A percentile compares a stretch with the other conserved stretches of the same genome.
Conservation (phyloP, 2,113 vertebrate genomes). For the Cheirogaleus medius region DNA sequence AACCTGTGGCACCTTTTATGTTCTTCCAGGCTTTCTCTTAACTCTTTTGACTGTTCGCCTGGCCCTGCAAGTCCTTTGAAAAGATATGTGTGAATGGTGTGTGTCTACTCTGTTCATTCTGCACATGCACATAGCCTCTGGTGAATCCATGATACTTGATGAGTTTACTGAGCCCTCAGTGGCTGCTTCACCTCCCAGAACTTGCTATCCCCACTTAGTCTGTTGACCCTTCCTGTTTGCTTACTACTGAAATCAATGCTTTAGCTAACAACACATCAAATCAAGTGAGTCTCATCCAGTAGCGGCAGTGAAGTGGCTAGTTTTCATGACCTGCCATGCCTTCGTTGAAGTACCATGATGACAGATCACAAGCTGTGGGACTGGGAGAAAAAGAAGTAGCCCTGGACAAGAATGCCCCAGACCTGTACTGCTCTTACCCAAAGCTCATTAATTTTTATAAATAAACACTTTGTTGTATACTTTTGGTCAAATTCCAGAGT, state of each 20-base stretch:
- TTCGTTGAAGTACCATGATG: background rate
- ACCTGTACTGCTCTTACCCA: background rate
- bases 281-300: background rate
- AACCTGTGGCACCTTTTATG: background rate
- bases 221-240: background rate
- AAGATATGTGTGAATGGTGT: fast-evolving
- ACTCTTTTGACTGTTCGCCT: background rate
- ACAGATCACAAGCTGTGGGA: background rate
- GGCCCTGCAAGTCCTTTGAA: fast-evolving
- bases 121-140: fast-evolving
- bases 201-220: background rate
- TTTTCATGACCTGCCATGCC: background rate
- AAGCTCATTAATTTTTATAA: background rate
- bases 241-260: background rate
- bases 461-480: background rate
- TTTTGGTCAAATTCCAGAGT: background rate
- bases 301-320: background rate
- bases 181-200: background rate
- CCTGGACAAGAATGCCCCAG: background rate
- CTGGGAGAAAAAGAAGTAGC: background rate
- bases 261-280: background rate
- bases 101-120: background rate
- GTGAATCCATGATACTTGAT: too few relatives aligned
- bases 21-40: background rate
- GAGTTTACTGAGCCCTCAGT: background rate